Percentiles rank a stretch among this genome's conserved stretches.
phyloP scores from a whole-genome alignment of 2,888 invertebrate species.

The Mythimna albipuncta region DNA sequence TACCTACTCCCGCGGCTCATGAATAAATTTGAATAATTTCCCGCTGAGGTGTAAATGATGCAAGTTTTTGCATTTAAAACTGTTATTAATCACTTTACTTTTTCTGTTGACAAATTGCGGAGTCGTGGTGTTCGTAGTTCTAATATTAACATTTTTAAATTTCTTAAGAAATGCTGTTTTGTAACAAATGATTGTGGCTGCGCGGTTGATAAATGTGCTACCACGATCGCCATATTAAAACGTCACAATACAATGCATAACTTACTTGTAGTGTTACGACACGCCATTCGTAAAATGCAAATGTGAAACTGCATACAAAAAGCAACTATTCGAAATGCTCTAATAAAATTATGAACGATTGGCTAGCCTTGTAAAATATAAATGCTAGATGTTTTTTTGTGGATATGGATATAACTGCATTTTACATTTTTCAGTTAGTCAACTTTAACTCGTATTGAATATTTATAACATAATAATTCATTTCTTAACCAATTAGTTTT shows the following conservation, averaged over 20 bases:
- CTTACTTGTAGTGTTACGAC: slow-evolving; percentile 48
- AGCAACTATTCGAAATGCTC: slow-evolving; percentile 52
- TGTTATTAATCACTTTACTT: slow-evolving; percentile 84
- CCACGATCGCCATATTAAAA: slow-evolving; percentile 51
- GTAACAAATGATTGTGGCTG: slow-evolving; percentile 48
- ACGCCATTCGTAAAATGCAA: slow-evolving; percentile 60
- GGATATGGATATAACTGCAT: slow-evolving; percentile 21
- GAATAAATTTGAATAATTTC: slow-evolving; percentile 89
- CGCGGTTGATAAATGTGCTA: slow-evolving; percentile 53
- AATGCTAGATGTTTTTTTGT: slow-evolving; percentile 20
- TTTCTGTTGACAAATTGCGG: slow-evolving; percentile 77
- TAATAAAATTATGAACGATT: slow-evolving; percentile 59
- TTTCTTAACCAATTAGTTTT: neutral
- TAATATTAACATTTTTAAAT: slow-evolving; percentile 54
- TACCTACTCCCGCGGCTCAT: slow-evolving; percentile 86
- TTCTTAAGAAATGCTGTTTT: slow-evolving; percentile 53
- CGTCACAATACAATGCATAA: slow-evolving; percentile 54
- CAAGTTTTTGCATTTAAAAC: slow-evolving; percentile 88
- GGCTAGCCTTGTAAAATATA: slow-evolving; percentile 41
- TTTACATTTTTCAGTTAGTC: slow-evolving; percentile 12
- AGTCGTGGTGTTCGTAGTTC: slow-evolving; percentile 61
- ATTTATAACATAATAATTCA: neutral
- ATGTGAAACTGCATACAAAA: slow-evolving; percentile 56
- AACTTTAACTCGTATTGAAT: neutral
- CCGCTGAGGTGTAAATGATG: slow-evolving; percentile 87